Percentiles rank a stretch among this genome's conserved stretches.
These are phyloP conservation scores for Chaetodon trifasciatus DNA, from an alignment of 2,797 vertebrate genomes.

Conservation along the genomic window DNA sequence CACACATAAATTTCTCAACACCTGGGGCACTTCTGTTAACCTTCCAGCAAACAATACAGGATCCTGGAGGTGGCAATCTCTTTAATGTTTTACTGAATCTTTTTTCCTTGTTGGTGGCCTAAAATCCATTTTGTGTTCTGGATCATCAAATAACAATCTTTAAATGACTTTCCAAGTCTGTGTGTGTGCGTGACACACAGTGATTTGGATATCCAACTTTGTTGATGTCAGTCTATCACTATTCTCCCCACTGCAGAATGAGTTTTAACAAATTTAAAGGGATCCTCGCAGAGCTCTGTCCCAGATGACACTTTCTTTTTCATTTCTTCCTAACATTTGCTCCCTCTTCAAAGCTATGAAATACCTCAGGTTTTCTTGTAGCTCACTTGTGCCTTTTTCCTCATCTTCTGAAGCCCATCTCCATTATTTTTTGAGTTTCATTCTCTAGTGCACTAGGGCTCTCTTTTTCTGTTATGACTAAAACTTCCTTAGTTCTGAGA, in stretches of 20 bases:
- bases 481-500: slow-evolving; percentile 33
- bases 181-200: background rate
- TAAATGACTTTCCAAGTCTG: background rate
- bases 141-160: slow-evolving; percentile 23
- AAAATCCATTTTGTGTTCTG: slow-evolving; percentile 11
- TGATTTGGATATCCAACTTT: slow-evolving; percentile 23
- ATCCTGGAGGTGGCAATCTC: slow-evolving; percentile 7
- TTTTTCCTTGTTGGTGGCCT: background rate
- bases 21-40: slow-evolving; percentile 21
- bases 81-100: slow-evolving; percentile 16
- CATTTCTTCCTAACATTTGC: slow-evolving; percentile 20
- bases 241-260: background rate
- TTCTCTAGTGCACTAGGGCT: slow-evolving; percentile 23
- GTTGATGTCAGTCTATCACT: slow-evolving; percentile 10
- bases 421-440: slow-evolving; percentile 38
- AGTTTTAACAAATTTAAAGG: slow-evolving; percentile 26
- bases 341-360: slow-evolving; percentile 13
- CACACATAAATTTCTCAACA: slow-evolving; percentile 29
- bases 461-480: slow-evolving; percentile 29
- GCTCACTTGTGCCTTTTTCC: slow-evolving; percentile 7
- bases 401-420: slow-evolving; percentile 34
- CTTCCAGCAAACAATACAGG: slow-evolving; percentile 13
- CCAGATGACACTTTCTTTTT: slow-evolving; percentile 13
- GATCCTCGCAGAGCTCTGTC: slow-evolving; percentile 20
- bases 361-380: slow-evolving; percentile 19